A percentile compares a stretch with the other conserved stretches of the same genome.
These are phyloP conservation scores for Scaptomyza parva DNA, from an alignment of 2,888 invertebrate genomes.

Conservation along the genomic window DNA sequence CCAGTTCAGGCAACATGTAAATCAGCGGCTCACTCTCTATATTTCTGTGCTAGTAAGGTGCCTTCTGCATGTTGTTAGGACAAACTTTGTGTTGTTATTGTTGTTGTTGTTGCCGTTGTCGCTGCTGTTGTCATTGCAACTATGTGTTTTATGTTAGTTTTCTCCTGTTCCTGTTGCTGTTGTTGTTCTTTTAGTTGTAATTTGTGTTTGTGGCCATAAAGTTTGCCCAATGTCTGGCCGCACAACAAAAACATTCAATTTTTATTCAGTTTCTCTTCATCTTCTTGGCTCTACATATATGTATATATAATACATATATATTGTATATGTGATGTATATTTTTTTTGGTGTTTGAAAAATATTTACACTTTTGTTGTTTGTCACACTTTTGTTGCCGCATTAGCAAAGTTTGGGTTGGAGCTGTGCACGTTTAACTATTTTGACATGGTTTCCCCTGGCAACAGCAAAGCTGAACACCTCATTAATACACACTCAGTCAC, in stretches of 20 bases:
- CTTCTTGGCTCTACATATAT: constrained; percentile 17
- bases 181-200: constrained; percentile 60
- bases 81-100: constrained; percentile 60
- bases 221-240: constrained; percentile 56
- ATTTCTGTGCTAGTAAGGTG: constrained; percentile 41
- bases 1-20: constrained; percentile 70
- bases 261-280: constrained; percentile 21
- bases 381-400: constrained; percentile 57
- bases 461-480: constrained; percentile 29
- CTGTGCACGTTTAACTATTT: constrained; percentile 48
- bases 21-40: constrained; percentile 68
- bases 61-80: constrained; percentile 57
- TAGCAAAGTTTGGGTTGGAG: constrained; percentile 38
- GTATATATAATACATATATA: constrained; percentile 5
- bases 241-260: constrained; percentile 62
- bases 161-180: too few species aligned
- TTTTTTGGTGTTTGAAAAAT: constrained; percentile 36
- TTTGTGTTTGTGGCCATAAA: constrained; percentile 75
- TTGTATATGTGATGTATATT: constrained; percentile 9
- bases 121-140: constrained; percentile 35
- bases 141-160: constrained; percentile 10
- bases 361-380: constrained; percentile 60
- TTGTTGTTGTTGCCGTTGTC: constrained; percentile 34
- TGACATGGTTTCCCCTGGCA: constrained; percentile 36
- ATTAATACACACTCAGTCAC: constrained; percentile 34